These are phyloP conservation scores for Chrysopa pallens DNA, from an alignment of 1,140 invertebrate species.

Conservation along the genomic window DNA sequence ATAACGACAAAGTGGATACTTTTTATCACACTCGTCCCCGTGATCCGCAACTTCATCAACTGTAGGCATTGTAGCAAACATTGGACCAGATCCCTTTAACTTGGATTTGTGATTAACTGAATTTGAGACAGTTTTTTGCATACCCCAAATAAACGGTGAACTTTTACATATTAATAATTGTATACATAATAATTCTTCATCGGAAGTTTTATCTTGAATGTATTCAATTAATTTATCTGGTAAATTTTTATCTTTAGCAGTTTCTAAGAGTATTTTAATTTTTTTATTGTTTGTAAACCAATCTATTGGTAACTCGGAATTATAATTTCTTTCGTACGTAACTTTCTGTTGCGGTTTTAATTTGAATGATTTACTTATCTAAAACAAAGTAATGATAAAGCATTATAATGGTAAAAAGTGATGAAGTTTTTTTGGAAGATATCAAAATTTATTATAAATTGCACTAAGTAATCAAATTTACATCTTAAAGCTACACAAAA, in stretches of 20 bases:
- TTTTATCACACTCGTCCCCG: constrained; percentile 42
- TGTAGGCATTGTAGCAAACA: constrained; percentile 42
- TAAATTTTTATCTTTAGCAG: constrained; percentile 37
- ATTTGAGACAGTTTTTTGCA: constrained; percentile 40
- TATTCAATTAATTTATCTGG: constrained; percentile 40
- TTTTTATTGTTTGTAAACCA: constrained; percentile 27
- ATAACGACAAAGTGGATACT: constrained; percentile 24
- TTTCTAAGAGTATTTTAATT: constrained; percentile 31
- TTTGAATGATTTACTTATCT: constrained; percentile 30
- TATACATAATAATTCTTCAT: constrained; percentile 44
- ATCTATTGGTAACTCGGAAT: constrained; percentile 23
- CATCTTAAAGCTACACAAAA: too few species aligned
- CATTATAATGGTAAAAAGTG: too few species aligned
- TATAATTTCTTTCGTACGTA: constrained; percentile 13
- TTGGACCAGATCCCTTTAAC: constrained; percentile 20
- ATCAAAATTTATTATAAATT: too few species aligned
- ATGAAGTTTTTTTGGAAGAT: too few species aligned
- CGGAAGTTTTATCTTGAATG: constrained; percentile 27
- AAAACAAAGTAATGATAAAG: constrained; percentile 12
- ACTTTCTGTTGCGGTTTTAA: constrained; percentile 11
- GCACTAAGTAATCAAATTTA: too few species aligned
- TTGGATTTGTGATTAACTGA: constrained; percentile 7
- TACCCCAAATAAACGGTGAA: constrained; percentile 50
- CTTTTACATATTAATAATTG: constrained; percentile 58
- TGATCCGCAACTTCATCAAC: constrained; percentile 38